phyloP scores from a whole-genome alignment of 1,140 invertebrate species.

The Mactra quadrangularis region DNA sequence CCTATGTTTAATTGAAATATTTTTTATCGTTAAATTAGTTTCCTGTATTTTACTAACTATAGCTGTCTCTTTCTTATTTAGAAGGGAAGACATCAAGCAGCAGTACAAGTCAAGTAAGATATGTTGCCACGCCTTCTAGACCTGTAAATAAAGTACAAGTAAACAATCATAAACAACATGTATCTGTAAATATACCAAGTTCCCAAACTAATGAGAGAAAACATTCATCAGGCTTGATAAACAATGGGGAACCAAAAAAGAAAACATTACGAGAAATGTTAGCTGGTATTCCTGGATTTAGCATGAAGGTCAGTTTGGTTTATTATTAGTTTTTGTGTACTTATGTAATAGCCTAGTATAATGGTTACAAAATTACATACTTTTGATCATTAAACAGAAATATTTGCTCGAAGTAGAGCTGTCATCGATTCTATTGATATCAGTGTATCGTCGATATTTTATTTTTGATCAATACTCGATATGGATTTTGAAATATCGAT shows the following conservation, averaged over 20 bases:
- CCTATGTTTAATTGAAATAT: too few species aligned
- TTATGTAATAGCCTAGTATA: not conserved
- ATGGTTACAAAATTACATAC: not conserved
- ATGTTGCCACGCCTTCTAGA: slow-evolving; percentile 12
- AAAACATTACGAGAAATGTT: slow-evolving; percentile 79
- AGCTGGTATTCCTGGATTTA: slow-evolving; percentile 95
- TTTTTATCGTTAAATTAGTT: too few species aligned
- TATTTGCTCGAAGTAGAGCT: not conserved
- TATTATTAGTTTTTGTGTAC: not conserved
- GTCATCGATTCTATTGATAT: too few species aligned
- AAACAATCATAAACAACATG: slow-evolving; percentile 12
- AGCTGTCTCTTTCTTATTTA: not conserved
- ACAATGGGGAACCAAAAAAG: slow-evolving; percentile 47
- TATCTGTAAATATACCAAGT: not conserved
- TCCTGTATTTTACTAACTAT: too few species aligned
- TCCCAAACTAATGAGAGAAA: not conserved
- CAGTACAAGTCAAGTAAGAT: slow-evolving; percentile 29
- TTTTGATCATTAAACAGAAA: not conserved
- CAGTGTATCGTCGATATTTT: too few species aligned
- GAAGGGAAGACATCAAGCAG: slow-evolving; percentile 57
- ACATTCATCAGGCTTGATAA: slow-evolving; percentile 1
- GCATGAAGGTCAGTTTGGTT: slow-evolving; percentile 84
- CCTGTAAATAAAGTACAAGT: slow-evolving; percentile 14
- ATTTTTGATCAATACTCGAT: too few species aligned
- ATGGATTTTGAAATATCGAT: too few species aligned